A percentile compares a stretch with the other conserved stretches of the same genome.
Conservation (phyloP, 1,140 invertebrate genomes). For the Scaptomyza pallida region DNA sequence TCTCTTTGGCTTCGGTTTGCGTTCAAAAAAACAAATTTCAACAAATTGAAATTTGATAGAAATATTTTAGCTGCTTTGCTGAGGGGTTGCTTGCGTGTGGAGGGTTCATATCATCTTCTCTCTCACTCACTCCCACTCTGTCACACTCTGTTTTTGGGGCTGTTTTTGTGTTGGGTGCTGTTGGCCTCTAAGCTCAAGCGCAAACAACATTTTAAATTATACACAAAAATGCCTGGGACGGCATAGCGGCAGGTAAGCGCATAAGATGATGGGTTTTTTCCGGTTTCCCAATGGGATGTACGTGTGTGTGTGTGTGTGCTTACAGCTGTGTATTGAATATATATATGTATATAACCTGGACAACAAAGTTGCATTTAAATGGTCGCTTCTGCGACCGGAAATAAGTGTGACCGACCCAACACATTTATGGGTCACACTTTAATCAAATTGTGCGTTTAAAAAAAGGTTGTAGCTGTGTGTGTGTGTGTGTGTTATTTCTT, state of each 20-base stretch:
- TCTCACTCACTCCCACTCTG: background rate
- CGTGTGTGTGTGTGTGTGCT: conserved; percentile 11
- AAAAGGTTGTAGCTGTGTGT: too few relatives aligned
- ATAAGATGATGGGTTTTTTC: conserved; percentile 1
- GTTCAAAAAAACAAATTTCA: conserved; percentile 49
- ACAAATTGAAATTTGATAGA: conserved; percentile 82
- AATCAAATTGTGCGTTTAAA: background rate
- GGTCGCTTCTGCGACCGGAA: conserved; percentile 15
- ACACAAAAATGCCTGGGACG: conserved; percentile 38
- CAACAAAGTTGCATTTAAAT: conserved; percentile 36
- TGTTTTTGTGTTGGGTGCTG: conserved; percentile 33
- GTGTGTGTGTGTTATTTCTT: too few relatives aligned
- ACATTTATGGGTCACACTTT: background rate
- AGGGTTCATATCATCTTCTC: background rate
- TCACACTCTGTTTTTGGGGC: background rate
- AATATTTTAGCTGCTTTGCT: conserved; percentile 61
- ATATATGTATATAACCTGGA: conserved; percentile 30
- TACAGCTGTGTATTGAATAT: conserved; percentile 14
- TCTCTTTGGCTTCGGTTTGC: background rate
- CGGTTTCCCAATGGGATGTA: background rate
- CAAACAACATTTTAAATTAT: conserved; percentile 76
- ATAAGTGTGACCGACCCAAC: background rate
- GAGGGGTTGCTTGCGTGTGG: background rate
- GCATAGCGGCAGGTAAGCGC: conserved; percentile 52
- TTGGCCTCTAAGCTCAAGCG: conserved; percentile 67